phyloP scores from a whole-genome alignment of 2,797 vertebrate genomes.

The Thripadectes ignobilis region DNA sequence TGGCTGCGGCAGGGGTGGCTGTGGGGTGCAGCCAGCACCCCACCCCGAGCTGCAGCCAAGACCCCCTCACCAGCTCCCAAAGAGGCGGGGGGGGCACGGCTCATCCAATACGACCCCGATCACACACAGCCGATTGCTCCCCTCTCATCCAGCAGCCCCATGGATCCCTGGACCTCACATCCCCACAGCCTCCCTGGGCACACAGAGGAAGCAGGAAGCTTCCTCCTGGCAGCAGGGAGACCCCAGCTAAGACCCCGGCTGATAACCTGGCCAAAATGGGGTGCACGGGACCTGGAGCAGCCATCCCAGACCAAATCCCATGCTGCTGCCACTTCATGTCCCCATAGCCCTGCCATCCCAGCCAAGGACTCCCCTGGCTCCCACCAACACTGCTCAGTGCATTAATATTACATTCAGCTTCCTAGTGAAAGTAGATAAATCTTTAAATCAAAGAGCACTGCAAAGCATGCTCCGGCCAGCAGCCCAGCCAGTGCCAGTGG shows the following conservation, averaged over 20 bases:
- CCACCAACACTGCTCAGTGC: background rate
- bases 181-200: background rate
- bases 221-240: background rate
- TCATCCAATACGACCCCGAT: fast-evolving
- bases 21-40: background rate
- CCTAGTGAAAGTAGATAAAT: background rate
- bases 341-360: background rate
- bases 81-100: fast-evolving
- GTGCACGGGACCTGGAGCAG: background rate
- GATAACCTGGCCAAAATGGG: background rate
- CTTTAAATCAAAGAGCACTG: background rate
- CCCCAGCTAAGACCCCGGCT: too few relatives aligned
- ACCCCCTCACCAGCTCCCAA: background rate
- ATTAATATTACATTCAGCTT: conserved; percentile 21
- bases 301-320: background rate
- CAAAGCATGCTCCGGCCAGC: background rate
- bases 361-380: background rate
- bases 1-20: background rate
- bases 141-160: background rate
- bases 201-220: too few relatives aligned
- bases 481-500: background rate
- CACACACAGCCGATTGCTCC: fast-evolving
- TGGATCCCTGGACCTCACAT: background rate
- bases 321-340: fast-evolving
- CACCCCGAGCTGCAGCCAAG: fast-evolving